Conservation (phyloP, 2,888 invertebrate species). For the Dione vanillae region DNA sequence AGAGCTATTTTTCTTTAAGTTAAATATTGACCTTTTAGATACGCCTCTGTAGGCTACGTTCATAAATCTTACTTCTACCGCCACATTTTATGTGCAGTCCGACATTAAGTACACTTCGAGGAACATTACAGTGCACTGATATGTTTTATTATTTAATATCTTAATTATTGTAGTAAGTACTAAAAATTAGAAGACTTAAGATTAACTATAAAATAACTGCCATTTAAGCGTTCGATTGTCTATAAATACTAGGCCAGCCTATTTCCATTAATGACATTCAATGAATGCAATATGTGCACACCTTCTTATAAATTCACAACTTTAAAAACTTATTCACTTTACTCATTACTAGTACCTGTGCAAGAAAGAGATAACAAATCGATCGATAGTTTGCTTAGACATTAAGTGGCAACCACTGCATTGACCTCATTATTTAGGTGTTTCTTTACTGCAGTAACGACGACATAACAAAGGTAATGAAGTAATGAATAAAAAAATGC, state of each 20-base stretch:
- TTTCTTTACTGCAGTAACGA: slow-evolving; percentile 64
- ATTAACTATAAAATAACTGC: not conserved
- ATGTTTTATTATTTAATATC: slow-evolving; percentile 34
- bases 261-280: slow-evolving; percentile 30
- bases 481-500: not conserved
- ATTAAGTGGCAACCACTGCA: slow-evolving; percentile 81
- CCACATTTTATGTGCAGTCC: slow-evolving; percentile 39
- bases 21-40: slow-evolving; percentile 13
- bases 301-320: slow-evolving; percentile 38
- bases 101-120: slow-evolving; percentile 35
- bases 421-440: slow-evolving; percentile 80
- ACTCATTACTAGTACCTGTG: slow-evolving; percentile 57
- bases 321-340: slow-evolving; percentile 41
- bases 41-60: slow-evolving; percentile 12
- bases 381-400: slow-evolving; percentile 81
- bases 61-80: slow-evolving; percentile 33
- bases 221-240: not conserved
- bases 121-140: slow-evolving; percentile 27
- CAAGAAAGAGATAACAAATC: slow-evolving; percentile 78
- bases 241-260: slow-evolving; percentile 1
- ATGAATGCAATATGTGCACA: slow-evolving; percentile 29
- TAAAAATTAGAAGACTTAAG: slow-evolving; percentile 5
- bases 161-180: slow-evolving; percentile 20
- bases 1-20: slow-evolving; percentile 9
- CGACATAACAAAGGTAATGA: slow-evolving; percentile 38